These are phyloP conservation scores for Dioctria rufipes DNA, from an alignment of 2,888 invertebrate genomes.

Conservation along the genomic window DNA sequence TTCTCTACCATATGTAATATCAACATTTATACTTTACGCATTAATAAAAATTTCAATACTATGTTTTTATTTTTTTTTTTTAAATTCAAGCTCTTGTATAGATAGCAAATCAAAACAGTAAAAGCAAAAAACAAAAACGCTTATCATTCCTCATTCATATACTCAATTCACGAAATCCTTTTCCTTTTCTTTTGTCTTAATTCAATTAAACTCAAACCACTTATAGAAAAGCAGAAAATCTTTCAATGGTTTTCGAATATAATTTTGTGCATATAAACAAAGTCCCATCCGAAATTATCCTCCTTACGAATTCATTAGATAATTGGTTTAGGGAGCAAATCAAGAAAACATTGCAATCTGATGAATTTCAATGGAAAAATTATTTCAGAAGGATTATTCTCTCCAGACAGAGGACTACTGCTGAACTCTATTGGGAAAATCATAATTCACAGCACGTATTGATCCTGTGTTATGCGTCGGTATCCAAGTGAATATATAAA, in stretches of 20 bases:
- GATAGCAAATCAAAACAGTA: no score
- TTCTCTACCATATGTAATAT: no score
- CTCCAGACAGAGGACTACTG: constrained; percentile 22
- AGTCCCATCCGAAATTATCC: constrained; percentile 34
- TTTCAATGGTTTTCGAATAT: background rate
- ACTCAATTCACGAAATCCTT: background rate
- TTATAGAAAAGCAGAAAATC: background rate
- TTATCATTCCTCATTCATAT: no score
- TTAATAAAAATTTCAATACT: no score
- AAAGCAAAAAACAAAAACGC: no score
- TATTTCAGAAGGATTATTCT: constrained; percentile 47
- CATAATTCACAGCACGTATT: constrained; percentile 55
- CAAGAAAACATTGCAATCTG: constrained; percentile 57
- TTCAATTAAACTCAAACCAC: constrained; percentile 39
- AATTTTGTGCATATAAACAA: constrained; percentile 38
- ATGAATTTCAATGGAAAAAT: constrained; percentile 55
- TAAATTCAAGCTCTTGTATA: no score
- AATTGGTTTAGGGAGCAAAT: constrained; percentile 59
- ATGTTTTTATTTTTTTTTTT: no score
- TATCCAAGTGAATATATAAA: constrained; percentile 19
- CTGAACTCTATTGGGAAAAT: constrained; percentile 39
- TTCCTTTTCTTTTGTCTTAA: background rate
- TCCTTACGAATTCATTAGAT: constrained; percentile 56
- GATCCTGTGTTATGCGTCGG: constrained; percentile 14
- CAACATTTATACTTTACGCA: no score